Conservation (phyloP, 2,797 vertebrate species). For the Poecilia velifera region DNA sequence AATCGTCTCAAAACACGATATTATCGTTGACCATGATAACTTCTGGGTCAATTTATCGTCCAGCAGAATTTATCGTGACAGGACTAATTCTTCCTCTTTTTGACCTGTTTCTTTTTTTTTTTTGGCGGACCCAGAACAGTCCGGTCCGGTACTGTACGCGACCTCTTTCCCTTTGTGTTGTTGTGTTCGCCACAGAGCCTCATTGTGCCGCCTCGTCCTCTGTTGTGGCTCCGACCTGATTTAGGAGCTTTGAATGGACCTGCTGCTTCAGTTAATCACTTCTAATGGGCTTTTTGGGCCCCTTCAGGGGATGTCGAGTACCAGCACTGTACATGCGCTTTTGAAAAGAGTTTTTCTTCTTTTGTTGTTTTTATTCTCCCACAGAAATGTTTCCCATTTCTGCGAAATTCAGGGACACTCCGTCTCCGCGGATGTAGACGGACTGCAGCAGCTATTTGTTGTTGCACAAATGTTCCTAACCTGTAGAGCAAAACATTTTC, state of each 20-base stretch:
- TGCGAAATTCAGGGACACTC: conserved; percentile 12
- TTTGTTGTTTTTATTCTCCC: conserved; percentile 24
- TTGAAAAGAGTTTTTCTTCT: neutral
- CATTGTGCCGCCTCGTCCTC: conserved; percentile 71
- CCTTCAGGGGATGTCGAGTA: neutral
- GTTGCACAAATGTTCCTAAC: neutral
- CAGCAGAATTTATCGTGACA: too few species aligned
- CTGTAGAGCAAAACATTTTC: neutral
- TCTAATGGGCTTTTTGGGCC: conserved; percentile 55
- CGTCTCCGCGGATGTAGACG: neutral
- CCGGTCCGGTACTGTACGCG: conserved; percentile 40
- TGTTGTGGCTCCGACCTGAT: conserved; percentile 68
- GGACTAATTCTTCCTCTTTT: conserved; percentile 24
- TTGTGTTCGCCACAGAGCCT: conserved; percentile 61
- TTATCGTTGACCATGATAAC: too few species aligned
- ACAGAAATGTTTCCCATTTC: conserved; percentile 34
- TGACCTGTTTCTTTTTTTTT: conserved; percentile 16
- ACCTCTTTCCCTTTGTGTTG: conserved; percentile 40
- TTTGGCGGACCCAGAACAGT: neutral
- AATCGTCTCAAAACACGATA: too few species aligned
- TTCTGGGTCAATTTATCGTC: too few species aligned
- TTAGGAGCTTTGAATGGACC: conserved; percentile 74
- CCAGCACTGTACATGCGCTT: conserved; percentile 10
- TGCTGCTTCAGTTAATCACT: conserved; percentile 73
- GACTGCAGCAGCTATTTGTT: neutral